phyloP scores from a whole-genome alignment of 2,113 vertebrate species.

The Turdus rufiventris region DNA sequence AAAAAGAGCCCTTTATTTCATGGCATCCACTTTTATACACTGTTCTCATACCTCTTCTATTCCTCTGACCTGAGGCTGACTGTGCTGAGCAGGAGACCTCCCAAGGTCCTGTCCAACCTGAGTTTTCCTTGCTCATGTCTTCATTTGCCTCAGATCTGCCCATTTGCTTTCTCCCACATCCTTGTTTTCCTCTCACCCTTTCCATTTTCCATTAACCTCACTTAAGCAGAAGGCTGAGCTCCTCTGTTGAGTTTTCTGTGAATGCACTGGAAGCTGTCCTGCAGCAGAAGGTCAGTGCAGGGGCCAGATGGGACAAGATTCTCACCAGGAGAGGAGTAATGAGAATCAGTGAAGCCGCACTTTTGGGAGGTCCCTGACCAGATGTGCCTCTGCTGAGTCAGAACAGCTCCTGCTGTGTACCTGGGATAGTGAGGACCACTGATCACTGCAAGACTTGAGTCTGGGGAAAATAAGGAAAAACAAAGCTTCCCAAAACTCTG shows the following conservation, averaged over 20 bases:
- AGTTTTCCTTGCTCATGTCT: neutral
- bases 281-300: neutral
- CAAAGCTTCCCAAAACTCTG: neutral
- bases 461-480: neutral
- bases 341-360: neutral
- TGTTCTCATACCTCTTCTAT: neutral
- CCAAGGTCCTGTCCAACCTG: rapidly evolving
- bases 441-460: neutral
- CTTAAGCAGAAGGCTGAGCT: neutral
- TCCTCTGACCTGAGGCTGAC: neutral
- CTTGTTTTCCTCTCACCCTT: neutral
- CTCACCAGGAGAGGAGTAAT: neutral
- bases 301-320: neutral
- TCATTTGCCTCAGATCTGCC: neutral
- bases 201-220: neutral
- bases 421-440: neutral
- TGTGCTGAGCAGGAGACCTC: neutral
- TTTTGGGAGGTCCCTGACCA: neutral
- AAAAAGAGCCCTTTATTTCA: neutral
- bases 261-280: neutral
- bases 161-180: neutral
- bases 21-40: neutral
- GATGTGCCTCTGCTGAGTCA: neutral
- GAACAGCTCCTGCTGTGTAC: neutral
- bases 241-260: neutral